Conservation (phyloP, 1,140 invertebrate genomes). For the Carcinoscorpius rotundicauda region DNA sequence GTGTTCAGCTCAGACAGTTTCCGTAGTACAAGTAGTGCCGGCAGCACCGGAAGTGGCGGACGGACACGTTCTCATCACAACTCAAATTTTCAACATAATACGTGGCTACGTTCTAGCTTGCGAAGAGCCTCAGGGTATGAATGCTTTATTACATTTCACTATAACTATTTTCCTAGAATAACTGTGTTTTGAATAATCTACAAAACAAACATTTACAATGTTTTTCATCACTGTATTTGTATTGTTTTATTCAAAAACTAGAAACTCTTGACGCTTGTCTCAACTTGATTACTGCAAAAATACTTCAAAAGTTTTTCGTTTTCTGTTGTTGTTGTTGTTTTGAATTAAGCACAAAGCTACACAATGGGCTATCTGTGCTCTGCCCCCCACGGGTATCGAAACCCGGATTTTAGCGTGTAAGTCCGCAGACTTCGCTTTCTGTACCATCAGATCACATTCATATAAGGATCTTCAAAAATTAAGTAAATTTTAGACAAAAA, state of each 20-base stretch:
- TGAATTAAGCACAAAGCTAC: too few species aligned
- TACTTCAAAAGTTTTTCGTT: too few species aligned
- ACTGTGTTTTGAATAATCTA: neutral
- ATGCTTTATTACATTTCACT: constrained; percentile 18
- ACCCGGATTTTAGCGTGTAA: too few species aligned
- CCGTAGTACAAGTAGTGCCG: constrained; percentile 4
- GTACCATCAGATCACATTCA: too few species aligned
- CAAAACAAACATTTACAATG: constrained; percentile 1
- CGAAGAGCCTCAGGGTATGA: constrained; percentile 40
- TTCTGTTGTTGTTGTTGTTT: too few species aligned
- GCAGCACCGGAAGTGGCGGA: constrained; percentile 5
- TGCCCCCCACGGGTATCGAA: too few species aligned
- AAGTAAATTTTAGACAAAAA: too few species aligned
- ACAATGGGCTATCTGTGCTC: too few species aligned
- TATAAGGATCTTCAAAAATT: too few species aligned
- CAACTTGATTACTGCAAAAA: too few species aligned
- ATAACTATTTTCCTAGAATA: neutral
- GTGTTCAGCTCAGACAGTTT: constrained; percentile 13
- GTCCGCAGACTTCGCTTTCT: too few species aligned
- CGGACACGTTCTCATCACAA: constrained; percentile 18
- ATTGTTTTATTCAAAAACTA: constrained; percentile 12
- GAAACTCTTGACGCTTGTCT: too few species aligned
- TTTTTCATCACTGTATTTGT: constrained; percentile 5
- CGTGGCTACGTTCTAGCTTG: constrained; percentile 61
- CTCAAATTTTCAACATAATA: constrained; percentile 34